phyloP scores from a whole-genome alignment of 2,113 vertebrate species.

The Ifrita kowaldi region DNA sequence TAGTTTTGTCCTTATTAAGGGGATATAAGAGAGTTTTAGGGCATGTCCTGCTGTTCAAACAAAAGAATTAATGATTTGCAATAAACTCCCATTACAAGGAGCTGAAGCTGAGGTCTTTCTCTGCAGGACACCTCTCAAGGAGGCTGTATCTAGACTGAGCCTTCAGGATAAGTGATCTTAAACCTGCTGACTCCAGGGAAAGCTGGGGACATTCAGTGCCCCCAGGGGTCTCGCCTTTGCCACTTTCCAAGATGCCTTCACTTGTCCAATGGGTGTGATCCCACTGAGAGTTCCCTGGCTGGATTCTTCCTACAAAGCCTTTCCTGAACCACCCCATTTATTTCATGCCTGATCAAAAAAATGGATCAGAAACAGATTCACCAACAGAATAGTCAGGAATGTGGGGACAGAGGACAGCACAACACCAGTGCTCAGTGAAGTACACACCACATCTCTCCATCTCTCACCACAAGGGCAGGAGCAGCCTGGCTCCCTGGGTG shows the following conservation, averaged over 20 bases:
- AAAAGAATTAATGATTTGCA: not conserved
- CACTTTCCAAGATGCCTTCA: not conserved
- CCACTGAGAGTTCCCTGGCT: not conserved
- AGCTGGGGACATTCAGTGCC: not conserved
- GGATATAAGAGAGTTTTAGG: not conserved
- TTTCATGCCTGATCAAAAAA: not conserved
- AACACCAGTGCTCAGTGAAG: rapidly evolving
- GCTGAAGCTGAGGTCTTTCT: not conserved
- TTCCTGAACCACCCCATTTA: not conserved
- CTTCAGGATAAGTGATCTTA: not conserved
- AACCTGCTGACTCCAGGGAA: not conserved
- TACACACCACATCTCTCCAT: not conserved
- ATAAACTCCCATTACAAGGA: not conserved
- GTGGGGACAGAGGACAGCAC: not conserved
- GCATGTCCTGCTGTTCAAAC: not conserved
- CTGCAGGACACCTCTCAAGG: not conserved
- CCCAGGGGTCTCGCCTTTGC: rapidly evolving
- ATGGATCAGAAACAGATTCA: not conserved
- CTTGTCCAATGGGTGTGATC: not conserved
- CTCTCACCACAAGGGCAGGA: not conserved
- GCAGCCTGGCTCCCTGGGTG: not conserved
- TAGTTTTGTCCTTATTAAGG: not conserved
- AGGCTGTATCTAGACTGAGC: not conserved
- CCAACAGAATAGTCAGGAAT: not conserved
- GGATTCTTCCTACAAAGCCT: not conserved